These are phyloP conservation scores for Tinamus major DNA, from an alignment of 2,797 vertebrate species.

Conservation along the genomic window DNA sequence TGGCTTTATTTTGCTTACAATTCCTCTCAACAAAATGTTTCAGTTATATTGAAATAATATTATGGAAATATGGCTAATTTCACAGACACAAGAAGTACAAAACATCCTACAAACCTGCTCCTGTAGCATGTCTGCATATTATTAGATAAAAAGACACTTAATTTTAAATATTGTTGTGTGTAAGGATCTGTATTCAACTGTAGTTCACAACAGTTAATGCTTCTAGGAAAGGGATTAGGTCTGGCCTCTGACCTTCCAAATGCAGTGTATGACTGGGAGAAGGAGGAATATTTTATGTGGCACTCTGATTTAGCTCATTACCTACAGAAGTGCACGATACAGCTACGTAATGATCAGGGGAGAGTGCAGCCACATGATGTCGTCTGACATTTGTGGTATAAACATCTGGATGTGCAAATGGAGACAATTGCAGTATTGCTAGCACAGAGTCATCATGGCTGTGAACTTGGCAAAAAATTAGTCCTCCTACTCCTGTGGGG, in stretches of 20 bases:
- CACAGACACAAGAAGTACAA: background rate
- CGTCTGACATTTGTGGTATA: background rate
- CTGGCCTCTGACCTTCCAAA: background rate
- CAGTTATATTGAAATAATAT: background rate
- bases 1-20: background rate
- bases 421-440: background rate
- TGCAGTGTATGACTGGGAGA: accelerated
- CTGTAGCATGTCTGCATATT: background rate
- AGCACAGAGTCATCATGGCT: background rate
- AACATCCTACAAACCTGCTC: background rate
- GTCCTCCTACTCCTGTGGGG: background rate
- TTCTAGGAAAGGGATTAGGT: background rate
- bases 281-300: background rate
- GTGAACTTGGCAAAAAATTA: background rate
- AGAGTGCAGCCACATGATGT: accelerated
- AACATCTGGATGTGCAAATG: background rate
- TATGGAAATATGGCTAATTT: background rate
- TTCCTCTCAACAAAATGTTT: background rate
- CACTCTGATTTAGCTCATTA: background rate
- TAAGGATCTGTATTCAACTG: background rate
- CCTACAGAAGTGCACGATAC: background rate
- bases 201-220: background rate
- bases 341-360: background rate
- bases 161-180: background rate
- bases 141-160: background rate